These are phyloP conservation scores for Aplochiton taeniatus DNA, from an alignment of 2,797 vertebrate species.

Conservation along the genomic window DNA sequence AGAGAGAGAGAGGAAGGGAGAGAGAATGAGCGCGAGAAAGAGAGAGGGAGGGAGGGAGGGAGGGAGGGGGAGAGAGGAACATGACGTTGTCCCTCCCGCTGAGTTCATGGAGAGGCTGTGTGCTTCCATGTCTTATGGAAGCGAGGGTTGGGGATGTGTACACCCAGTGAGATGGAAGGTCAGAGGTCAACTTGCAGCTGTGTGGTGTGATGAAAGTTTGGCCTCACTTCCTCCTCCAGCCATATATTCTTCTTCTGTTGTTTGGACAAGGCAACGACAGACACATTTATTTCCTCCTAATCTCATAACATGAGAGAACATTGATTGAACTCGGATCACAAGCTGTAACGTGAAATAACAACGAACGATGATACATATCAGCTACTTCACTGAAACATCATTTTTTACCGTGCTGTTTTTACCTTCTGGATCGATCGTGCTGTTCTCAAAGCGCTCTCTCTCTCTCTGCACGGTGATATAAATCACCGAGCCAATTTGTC, in stretches of 20 bases:
- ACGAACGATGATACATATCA: too few species aligned
- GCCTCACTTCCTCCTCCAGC: constrained; percentile 21
- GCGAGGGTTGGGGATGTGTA: constrained; percentile 53
- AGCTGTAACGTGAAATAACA: too few species aligned
- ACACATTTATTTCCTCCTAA: not conserved
- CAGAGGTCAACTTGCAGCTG: constrained; percentile 48
- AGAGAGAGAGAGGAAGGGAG: too few species aligned
- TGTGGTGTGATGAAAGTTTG: constrained; percentile 49
- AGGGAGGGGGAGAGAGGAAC: not conserved
- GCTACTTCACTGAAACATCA: too few species aligned
- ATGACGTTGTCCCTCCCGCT: constrained; percentile 32
- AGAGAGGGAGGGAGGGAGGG: not conserved
- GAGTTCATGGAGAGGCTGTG: constrained; percentile 63
- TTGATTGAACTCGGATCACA: not conserved
- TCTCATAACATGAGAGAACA: constrained; percentile 17
- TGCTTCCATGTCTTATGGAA: constrained; percentile 68
- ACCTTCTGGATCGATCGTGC: too few species aligned
- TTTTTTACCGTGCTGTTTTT: too few species aligned
- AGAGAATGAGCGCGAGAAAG: not conserved
- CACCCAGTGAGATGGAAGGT: constrained; percentile 50
- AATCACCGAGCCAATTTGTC: constrained; percentile 31
- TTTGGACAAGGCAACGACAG: too few species aligned
- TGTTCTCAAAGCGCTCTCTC: not conserved
- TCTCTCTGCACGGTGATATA: not conserved
- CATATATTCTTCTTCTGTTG: not conserved